phyloP scores from a whole-genome alignment of 1,140 invertebrate genomes.

The Drosophila nannoptera region DNA sequence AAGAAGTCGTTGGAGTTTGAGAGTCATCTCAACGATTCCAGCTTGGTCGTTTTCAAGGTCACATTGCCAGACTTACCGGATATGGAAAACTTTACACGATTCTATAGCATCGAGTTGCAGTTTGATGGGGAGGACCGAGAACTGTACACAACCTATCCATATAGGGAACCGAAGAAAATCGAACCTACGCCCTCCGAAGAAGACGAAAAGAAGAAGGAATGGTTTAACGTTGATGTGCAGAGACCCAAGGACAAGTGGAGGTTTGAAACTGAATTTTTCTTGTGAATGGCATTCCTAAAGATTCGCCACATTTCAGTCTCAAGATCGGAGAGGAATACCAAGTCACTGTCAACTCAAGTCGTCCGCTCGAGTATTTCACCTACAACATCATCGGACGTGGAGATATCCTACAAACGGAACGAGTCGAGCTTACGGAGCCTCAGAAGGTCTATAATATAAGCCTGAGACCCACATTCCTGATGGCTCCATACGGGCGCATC shows the following conservation, averaged over 20 bases:
- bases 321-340: conserved; percentile 86
- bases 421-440: conserved; percentile 80
- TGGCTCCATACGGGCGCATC: conserved; percentile 89
- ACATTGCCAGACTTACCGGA: conserved; percentile 58
- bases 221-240: conserved; percentile 47
- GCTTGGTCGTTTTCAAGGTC: conserved; percentile 56
- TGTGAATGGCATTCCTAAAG: no score
- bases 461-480: conserved; percentile 86
- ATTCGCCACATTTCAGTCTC: conserved; percentile 74
- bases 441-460: conserved; percentile 74
- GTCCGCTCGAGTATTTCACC: conserved; percentile 86
- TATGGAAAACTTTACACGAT: conserved; percentile 61
- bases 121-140: conserved; percentile 58
- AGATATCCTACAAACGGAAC: conserved; percentile 87
- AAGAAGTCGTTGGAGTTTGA: conserved; percentile 45
- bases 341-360: conserved; percentile 90
- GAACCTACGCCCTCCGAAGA: conserved; percentile 8
- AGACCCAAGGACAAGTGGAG: conserved; percentile 48
- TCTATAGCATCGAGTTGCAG: conserved; percentile 49
- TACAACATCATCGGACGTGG: conserved; percentile 93
- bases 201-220: conserved; percentile 56
- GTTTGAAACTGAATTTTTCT: conserved; percentile 19
- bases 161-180: conserved; percentile 63
- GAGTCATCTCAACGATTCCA: conserved; percentile 61
- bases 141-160: conserved; percentile 57